These are phyloP conservation scores for Trachurus trachurus DNA, from an alignment of 2,797 vertebrate genomes.

Conservation along the genomic window DNA sequence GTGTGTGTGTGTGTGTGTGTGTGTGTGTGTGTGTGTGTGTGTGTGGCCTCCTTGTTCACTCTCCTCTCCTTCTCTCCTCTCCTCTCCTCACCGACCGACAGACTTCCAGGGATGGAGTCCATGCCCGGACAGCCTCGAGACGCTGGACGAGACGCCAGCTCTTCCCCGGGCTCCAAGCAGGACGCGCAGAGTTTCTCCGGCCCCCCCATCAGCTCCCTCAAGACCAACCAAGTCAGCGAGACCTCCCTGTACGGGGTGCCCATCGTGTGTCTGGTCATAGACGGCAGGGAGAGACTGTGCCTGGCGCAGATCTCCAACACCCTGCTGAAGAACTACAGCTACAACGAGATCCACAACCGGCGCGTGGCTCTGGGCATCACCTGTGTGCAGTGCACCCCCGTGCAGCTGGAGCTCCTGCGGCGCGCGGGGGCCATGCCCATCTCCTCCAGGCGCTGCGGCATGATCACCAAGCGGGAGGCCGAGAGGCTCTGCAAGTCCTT, in stretches of 20 bases:
- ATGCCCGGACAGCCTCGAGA: conserved; percentile 92
- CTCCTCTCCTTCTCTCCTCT: conserved; percentile 5
- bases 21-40: too few relatives aligned
- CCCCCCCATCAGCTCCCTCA: conserved; percentile 87
- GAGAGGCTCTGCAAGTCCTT: conserved; percentile 94
- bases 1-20: too few relatives aligned
- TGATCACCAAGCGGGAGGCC: conserved; percentile 95
- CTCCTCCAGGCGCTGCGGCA: conserved; percentile 92
- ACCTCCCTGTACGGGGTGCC: conserved; percentile 95
- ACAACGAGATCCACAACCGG: conserved; percentile 95
- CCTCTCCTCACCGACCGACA: too few relatives aligned
- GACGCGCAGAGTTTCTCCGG: conserved; percentile 90
- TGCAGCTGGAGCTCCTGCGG: conserved; percentile 93
- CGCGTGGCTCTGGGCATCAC: conserved; percentile 93
- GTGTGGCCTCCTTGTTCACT: too few relatives aligned
- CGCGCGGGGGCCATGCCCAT: conserved; percentile 94
- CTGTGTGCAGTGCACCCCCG: conserved; percentile 94
- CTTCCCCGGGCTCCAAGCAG: conserved; percentile 91
- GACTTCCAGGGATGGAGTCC: conserved; percentile 93
- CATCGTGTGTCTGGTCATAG: conserved; percentile 96
- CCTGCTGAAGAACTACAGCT: conserved; percentile 93
- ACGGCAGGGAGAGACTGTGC: conserved; percentile 94
- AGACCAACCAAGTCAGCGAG: conserved; percentile 97
- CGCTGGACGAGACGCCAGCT: conserved; percentile 91
- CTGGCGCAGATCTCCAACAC: conserved; percentile 95